Evolutionary conservation across 2,797 vertebrate genomes (phyloP).

Genomic region (Peromyscus nudipes): DNA sequence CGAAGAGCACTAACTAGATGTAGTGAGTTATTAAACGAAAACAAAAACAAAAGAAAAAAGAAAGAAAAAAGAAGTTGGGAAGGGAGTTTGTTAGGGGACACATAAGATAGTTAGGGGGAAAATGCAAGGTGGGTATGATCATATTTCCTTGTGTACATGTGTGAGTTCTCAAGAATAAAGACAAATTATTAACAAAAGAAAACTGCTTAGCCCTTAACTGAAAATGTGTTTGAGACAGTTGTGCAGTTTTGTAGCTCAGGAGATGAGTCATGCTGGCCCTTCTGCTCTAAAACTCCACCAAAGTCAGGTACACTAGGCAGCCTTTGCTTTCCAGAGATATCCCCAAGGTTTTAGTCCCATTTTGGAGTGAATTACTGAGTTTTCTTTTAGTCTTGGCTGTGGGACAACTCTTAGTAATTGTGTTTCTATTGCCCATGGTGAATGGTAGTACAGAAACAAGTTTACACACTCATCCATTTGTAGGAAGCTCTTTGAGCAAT

Average conservation of each 20-base stretch:
- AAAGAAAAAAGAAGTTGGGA: background rate
- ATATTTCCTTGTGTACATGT: background rate
- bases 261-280: background rate
- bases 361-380: background rate
- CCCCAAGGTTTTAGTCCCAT: background rate
- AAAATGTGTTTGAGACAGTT: slow-evolving; percentile 1
- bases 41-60: background rate
- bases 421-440: background rate
- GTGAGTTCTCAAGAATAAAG: background rate
- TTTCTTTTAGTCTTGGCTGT: background rate
- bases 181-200: background rate
- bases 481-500: background rate
- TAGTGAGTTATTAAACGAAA: too few species aligned
- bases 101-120: background rate
- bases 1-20: background rate
- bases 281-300: background rate
- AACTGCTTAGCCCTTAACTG: background rate
- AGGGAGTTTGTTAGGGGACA: background rate
- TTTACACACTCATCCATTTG: background rate
- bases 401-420: background rate
- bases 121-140: background rate
- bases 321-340: background rate
- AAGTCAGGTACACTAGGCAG: background rate
- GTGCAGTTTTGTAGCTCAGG: background rate
- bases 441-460: background rate